Evolutionary conservation across 2,888 invertebrate genomes (phyloP).

Genomic region (Chloroclysta siterata): DNA sequence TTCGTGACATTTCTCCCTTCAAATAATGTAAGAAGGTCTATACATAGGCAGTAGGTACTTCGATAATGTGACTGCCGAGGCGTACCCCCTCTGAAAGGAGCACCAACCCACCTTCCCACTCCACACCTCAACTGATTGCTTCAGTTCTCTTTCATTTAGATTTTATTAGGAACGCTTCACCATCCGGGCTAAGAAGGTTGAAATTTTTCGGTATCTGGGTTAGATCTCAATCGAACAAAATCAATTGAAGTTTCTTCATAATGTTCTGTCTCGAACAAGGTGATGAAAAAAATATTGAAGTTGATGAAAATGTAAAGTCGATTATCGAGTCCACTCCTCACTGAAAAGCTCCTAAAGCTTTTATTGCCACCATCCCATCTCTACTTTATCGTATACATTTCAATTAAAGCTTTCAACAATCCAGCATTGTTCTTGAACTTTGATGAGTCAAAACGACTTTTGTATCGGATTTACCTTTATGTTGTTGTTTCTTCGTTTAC

Average conservation of each 20-base stretch:
- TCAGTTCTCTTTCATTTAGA: slow-evolving; percentile 28
- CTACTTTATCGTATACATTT: slow-evolving; percentile 29
- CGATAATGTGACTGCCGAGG: slow-evolving; percentile 27
- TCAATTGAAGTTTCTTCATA: not conserved
- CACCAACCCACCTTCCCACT: slow-evolving; percentile 26
- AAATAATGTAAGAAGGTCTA: slow-evolving; percentile 30
- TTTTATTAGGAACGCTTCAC: slow-evolving; percentile 18
- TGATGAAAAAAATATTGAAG: slow-evolving; percentile 1
- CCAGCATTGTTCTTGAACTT: slow-evolving; percentile 37
- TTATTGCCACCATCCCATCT: slow-evolving; percentile 20
- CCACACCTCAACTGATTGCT: slow-evolving; percentile 30
- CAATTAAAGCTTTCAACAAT: slow-evolving; percentile 34
- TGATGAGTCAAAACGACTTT: slow-evolving; percentile 44
- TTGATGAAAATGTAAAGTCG: slow-evolving; percentile 1
- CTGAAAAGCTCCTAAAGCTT: slow-evolving; percentile 15
- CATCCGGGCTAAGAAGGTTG: not conserved
- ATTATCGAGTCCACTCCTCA: slow-evolving; percentile 6
- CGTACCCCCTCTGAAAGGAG: slow-evolving; percentile 22
- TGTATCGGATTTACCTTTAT: slow-evolving; percentile 46
- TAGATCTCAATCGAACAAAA: not conserved
- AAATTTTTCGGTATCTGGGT: no score
- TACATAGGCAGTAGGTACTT: slow-evolving; percentile 27
- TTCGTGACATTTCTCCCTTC: slow-evolving; percentile 25
- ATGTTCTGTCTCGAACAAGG: slow-evolving; percentile 2
- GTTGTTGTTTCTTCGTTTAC: slow-evolving; percentile 43